Base-by-base conservation (phyloP, 2,888 invertebrate genomes). In the Limenitis camilla region DNA sequence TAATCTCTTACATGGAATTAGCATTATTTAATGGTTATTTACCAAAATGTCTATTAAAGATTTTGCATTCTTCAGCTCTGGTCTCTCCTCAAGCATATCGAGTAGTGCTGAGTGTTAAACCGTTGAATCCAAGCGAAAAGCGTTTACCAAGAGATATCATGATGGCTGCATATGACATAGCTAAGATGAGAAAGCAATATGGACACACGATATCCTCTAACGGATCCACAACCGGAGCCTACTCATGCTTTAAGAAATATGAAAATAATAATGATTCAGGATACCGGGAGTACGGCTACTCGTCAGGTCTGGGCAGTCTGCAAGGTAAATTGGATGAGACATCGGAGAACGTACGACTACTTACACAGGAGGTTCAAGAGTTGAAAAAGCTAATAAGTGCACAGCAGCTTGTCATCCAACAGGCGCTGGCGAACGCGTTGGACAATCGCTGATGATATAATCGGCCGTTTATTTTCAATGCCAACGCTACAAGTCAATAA, bases 1-100 rank as follows among this genome's bases (percentile, higher is more conserved):
- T 95, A n/a, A 95, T 95, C 58, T 94, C 94, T 1, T 95, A 95
- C 69, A 93, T 95, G 81, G 95, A 95, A 69, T 81, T 94, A 32
- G 94, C 95, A 0, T 74, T 95, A 33, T 94, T 95, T 60, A 92
- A 94, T 65, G 94, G 94, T 0, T 93, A 93, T 71, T 74, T 94
- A 41, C 95, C 95, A 0, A 91, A 92, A 65, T 93, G 92, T 76
- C 75, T 85, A 69, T 88, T 81, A 65, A 88, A 63, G 66, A 87
- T 89, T 79, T 92, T 92, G 69, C 92, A 81, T 76, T 92, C 93
- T 66, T 89, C 52, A 93, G 89, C 80, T 93, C 93, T 72, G 90
- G 90, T 41, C 91, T 90, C 61, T 93, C 76, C 64, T 88, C 88
- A 50, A 91, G 91, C 45, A 92, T 90, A 67, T 89, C 90, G 65